Evolutionary conservation across 2,888 invertebrate species (phyloP).

Genomic region (Thecophora atra): DNA sequence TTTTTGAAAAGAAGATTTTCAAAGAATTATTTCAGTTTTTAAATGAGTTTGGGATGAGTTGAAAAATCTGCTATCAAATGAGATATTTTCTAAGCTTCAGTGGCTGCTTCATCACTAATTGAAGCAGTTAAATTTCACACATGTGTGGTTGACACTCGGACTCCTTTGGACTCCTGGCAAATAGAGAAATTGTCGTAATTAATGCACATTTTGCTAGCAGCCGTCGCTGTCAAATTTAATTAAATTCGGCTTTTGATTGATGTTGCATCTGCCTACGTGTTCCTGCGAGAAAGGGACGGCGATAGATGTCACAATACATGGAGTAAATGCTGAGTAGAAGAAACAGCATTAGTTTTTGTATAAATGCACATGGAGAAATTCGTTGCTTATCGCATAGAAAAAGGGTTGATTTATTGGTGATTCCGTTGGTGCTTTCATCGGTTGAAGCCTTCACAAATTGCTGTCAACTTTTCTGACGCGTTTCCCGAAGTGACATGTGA

Average conservation of each 20-base stretch:
- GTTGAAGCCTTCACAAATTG: background rate
- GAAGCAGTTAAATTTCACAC: conserved; percentile 3
- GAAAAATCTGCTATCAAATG: too few species aligned
- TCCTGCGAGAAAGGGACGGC: background rate
- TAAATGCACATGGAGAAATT: background rate
- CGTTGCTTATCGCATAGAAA: background rate
- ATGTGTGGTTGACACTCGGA: too few species aligned
- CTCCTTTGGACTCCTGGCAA: too few species aligned
- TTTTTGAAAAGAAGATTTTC: too few species aligned
- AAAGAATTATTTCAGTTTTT: too few species aligned
- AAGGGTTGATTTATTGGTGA: conserved; percentile 20
- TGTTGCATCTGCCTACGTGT: conserved; percentile 45
- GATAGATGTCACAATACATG: background rate
- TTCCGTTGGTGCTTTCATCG: background rate
- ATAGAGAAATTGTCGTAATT: too few species aligned
- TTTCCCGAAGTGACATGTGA: conserved; percentile 31
- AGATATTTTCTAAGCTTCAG: conserved; percentile 35
- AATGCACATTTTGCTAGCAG: conserved; percentile 22
- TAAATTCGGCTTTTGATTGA: conserved; percentile 64
- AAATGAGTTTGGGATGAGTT: too few species aligned
- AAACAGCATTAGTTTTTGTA: background rate
- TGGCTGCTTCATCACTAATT: conserved; percentile 39
- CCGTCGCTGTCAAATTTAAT: conserved; percentile 62
- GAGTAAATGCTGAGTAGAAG: background rate
- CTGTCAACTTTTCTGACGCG: background rate